A percentile compares a stretch with the other conserved stretches of the same genome.
These are phyloP conservation scores for Cricetomys ansorgei DNA, from an alignment of 2,113 vertebrate species.

Conservation along the genomic window DNA sequence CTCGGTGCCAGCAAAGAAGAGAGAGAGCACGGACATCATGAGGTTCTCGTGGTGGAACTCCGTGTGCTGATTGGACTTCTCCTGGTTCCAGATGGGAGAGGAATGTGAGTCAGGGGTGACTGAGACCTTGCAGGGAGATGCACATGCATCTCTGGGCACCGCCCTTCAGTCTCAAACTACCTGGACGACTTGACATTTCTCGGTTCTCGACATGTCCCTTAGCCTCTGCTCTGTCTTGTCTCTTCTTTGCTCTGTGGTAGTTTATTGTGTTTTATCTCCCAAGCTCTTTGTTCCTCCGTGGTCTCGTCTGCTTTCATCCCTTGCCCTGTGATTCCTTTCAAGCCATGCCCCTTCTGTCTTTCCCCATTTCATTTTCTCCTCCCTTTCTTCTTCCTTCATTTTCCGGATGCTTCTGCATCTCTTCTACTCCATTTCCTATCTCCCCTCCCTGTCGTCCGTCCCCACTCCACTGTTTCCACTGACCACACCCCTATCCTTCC, in stretches of 20 bases:
- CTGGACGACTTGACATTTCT: neutral
- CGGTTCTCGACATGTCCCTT: accelerated
- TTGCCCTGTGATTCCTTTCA: neutral
- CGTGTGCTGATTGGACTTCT: conserved; percentile 4
- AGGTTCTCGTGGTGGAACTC: conserved; percentile 78
- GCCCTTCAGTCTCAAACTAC: neutral
- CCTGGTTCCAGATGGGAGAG: conserved; percentile 60
- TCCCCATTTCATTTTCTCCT: neutral
- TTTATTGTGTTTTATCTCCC: neutral
- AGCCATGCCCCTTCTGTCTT: accelerated
- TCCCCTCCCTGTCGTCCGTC: accelerated
- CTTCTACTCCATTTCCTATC: neutral
- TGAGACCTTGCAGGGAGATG: too few species aligned
- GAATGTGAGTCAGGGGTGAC: neutral
- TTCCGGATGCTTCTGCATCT: neutral
- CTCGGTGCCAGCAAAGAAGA: conserved; percentile 85
- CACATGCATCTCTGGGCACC: accelerated
- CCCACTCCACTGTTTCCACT: neutral
- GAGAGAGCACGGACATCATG: conserved; percentile 53
- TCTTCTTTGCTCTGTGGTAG: neutral
- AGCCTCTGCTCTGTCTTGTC: neutral
- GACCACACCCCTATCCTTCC: accelerated
- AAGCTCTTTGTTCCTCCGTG: neutral
- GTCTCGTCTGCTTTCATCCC: too few species aligned
- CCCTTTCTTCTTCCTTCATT: accelerated